Base-by-base conservation (phyloP, 2,113 vertebrate genomes). In the Cisticola juncidis region DNA sequence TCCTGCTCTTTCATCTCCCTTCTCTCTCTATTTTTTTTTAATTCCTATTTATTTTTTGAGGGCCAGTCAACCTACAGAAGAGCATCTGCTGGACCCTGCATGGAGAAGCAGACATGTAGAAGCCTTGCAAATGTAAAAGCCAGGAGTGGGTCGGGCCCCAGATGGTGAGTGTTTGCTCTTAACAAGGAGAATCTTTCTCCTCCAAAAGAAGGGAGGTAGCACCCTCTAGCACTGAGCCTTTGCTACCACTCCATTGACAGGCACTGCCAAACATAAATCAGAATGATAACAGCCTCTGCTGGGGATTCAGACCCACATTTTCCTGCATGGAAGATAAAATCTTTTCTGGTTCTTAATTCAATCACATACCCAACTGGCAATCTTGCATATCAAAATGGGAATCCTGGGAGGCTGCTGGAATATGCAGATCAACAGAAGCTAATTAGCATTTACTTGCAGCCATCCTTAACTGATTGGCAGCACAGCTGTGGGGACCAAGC, bases 371-470 rank as follows among this genome's bases (percentile, higher is more conserved):
- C 98, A 98, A 98, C 98, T 98, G 98, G 97, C 97, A 98, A 97
- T 96, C 97, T 98, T 97, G 97, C 97, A 97, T 98, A 97, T 98
- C 97, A 98, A 97, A 98, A 97, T 94, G 97, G 98, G 97, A 98
- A 98, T 98, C 98, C 98, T 98, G 96, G 97, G 98, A 98, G 97
- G 98, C 97, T 97, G 97, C 95, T 98, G 97, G 96, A 98, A 98
- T 97, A 98, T 98, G 98, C 97, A 98, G 98, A 98, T 98, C 98
- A 98, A 98, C 98, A 98, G 98, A 98, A 98, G 98, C 98, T 98
- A 98, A 98, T 98, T 98, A 98, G 98, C 98, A 98, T 98, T 98
- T 98, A 98, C 97, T 98, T 97, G 98, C 98, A 98, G 97, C 98
- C 98, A 98, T 98, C 97, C 98, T 86, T 96, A 98, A 98, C 98